A percentile compares a stretch with the other conserved stretches of the same genome.
Conservation (phyloP, 2,113 vertebrate species). For the Nanger granti region DNA sequence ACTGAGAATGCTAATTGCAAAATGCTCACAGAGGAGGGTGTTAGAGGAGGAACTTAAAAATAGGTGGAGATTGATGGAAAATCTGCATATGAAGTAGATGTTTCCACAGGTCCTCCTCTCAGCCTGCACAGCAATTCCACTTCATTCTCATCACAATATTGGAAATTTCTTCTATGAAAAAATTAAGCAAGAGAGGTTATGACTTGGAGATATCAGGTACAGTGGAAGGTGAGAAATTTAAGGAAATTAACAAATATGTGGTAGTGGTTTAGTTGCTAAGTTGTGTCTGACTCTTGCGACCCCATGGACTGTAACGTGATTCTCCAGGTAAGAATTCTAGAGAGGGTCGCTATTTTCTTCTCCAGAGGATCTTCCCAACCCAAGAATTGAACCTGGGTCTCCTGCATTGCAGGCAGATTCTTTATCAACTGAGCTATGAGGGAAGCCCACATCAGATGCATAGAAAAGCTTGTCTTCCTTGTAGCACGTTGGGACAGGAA, state of each 20-base stretch:
- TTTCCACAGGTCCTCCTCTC: not conserved
- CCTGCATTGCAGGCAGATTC: not conserved
- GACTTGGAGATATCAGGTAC: not conserved
- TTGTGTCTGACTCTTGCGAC: not conserved
- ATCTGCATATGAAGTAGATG: not conserved
- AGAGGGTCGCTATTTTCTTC: not conserved
- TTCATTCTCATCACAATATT: not conserved
- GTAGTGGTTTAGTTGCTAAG: not conserved
- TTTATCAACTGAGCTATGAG: not conserved
- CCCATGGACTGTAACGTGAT: not conserved
- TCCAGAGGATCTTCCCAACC: not conserved
- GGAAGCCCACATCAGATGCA: not conserved
- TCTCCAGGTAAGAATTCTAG: not conserved
- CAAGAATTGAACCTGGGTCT: not conserved
- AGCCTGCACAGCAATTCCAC: not conserved
- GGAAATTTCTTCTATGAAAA: not conserved
- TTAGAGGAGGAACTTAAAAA: not conserved
- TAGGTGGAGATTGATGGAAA: not conserved
- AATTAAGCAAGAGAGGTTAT: not conserved
- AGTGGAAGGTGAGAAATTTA: not conserved
- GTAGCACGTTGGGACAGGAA: not conserved
- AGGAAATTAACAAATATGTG: not conserved
- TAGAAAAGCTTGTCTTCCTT: not conserved
- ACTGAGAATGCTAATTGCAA: not conserved
- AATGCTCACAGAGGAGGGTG: not conserved